Percentiles rank a stretch among this genome's conserved stretches.
Conservation (phyloP, 2,797 vertebrate genomes). For the Sparidentex hasta region DNA sequence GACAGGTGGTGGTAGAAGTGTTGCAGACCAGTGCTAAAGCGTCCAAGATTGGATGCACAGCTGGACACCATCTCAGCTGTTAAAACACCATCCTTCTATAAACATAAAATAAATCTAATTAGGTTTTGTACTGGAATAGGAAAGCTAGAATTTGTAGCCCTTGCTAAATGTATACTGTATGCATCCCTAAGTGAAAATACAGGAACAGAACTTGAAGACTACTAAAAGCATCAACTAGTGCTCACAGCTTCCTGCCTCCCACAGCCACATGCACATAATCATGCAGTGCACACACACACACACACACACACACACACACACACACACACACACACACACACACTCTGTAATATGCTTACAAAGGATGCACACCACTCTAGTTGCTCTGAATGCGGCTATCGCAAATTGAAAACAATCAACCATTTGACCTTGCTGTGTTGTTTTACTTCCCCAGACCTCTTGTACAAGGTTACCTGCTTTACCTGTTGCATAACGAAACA, state of each 20-base stretch:
- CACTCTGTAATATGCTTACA: not conserved
- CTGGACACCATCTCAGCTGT: constrained; percentile 81
- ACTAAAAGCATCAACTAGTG: constrained; percentile 31
- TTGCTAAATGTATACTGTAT: not conserved
- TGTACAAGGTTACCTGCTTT: constrained; percentile 66
- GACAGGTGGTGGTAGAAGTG: constrained; percentile 86
- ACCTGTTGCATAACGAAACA: constrained; percentile 66
- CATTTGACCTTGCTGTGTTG: constrained; percentile 59
- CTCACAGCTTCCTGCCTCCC: constrained; percentile 7
- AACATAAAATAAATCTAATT: not conserved
- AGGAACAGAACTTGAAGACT: not conserved
- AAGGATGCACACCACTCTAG: constrained; percentile 10
- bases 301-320: constrained; percentile 5
- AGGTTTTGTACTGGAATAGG: not conserved
- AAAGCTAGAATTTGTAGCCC: not conserved
- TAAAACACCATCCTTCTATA: constrained; percentile 83
- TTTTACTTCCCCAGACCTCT: constrained; percentile 58
- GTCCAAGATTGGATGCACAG: constrained; percentile 84
- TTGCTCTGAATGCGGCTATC: not conserved
- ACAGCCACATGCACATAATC: constrained; percentile 23
- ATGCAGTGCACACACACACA: constrained; percentile 20
- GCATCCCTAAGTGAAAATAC: not conserved
- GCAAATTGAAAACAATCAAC: constrained; percentile 33
- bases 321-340: constrained; percentile 7
- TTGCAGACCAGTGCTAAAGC: constrained; percentile 83